Evolutionary conservation across 2,113 vertebrate genomes (phyloP), one percentile per base, ranked within the genome.

Genomic region (Toxotes chatareus): DNA sequence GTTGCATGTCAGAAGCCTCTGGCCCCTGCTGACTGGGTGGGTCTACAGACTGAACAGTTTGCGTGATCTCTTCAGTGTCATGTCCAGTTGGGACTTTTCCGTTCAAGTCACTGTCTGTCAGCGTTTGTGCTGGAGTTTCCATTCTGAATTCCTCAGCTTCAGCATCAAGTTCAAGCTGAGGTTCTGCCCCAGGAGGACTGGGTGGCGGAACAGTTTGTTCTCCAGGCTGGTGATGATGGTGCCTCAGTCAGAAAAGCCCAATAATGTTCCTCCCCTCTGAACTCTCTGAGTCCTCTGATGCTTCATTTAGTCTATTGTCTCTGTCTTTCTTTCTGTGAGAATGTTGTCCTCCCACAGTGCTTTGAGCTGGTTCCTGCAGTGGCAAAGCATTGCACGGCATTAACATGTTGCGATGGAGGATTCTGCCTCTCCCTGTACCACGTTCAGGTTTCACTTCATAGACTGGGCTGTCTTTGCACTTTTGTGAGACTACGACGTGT

Each of bases 381-480:
- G 44, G 51, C 4, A 69, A 59, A 0, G 36, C 21, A 62, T 65
- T 40, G 40, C n/a, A 83, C 2, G 53, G 67, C 73, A 65, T 53
- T 4, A 72, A 17, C 65, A 83, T 60, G 55, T 67, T 79, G 4
- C 38, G 7, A 66, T 62, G 76, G 7, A 83, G 76, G 1, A 72
- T 51, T 53, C 77, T 36, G 27, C 51, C 13, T 23, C 40, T 73
- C 7, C 72, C 56, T 67, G 40, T 46, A 21, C 67, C 56, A 49
- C 27, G 2, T 40, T 63, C 13, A n/a, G 56, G 21, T 17, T 64
- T 67, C 10, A 77, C 6, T 5, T 77, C 62, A 61, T 32, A 78
- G 2, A 51, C 32, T 56, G 42, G 49, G 19, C 47, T 36, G 14
- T 59, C 23, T 46, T 47, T 9, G 1, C n/a, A 55, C 5, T 80